These are phyloP conservation scores for Hermatobates lingyangjiaoensis DNA, from an alignment of 1,140 invertebrate genomes.

Conservation along the genomic window DNA sequence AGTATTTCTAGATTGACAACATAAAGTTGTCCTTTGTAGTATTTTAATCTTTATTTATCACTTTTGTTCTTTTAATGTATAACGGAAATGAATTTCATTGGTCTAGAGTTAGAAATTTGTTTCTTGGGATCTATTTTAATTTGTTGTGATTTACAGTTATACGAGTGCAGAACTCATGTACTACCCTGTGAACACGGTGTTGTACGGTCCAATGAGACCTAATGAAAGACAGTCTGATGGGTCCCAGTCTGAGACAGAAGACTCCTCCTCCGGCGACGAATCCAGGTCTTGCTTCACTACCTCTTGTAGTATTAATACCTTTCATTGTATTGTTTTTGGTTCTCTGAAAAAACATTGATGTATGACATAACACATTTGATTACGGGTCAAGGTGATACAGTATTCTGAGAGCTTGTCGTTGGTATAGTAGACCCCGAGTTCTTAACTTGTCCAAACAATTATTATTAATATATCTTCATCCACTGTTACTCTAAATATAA, in stretches of 20 bases:
- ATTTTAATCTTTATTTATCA: no score
- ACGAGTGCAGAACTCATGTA: constrained; percentile 46
- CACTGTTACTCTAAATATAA: no score
- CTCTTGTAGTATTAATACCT: not conserved
- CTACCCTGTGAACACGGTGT: constrained; percentile 77
- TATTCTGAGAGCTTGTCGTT: not conserved
- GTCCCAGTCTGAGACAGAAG: constrained; percentile 29
- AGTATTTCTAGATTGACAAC: no score
- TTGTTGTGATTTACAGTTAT: constrained; percentile 31
- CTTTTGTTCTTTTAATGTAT: no score
- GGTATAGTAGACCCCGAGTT: not conserved
- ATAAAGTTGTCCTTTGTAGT: no score
- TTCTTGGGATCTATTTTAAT: not conserved
- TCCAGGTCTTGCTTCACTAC: constrained; percentile 24
- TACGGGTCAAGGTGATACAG: not conserved
- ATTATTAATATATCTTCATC: no score
- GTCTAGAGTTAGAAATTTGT: no score
- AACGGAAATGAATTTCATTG: no score
- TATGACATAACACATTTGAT: not conserved
- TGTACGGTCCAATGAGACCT: constrained; percentile 48
- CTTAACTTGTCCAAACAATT: not conserved
- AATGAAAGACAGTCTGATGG: constrained; percentile 26
- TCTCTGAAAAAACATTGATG: not conserved
- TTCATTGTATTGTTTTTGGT: not conserved
- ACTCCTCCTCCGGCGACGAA: constrained; percentile 34